Conservation (phyloP, 2,797 vertebrate genomes). For the Channallabes apus region DNA sequence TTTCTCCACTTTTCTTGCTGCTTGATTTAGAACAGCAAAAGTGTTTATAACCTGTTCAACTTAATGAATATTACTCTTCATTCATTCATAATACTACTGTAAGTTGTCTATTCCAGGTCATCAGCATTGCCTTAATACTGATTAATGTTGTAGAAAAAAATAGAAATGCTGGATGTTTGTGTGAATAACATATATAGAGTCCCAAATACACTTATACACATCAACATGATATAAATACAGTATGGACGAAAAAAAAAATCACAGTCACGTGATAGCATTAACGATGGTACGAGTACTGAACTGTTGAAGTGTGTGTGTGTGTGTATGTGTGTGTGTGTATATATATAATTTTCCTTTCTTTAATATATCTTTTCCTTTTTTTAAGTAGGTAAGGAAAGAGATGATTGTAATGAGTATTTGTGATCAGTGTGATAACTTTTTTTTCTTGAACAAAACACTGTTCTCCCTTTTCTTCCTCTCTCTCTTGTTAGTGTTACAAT, state of each 20-base stretch:
- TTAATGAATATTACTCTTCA: background rate
- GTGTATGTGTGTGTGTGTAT: too few relatives aligned
- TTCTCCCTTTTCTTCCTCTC: constrained; percentile 15
- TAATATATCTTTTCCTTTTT: too few relatives aligned
- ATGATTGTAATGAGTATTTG: background rate
- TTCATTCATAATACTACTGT: background rate
- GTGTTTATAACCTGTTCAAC: background rate
- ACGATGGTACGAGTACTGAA: too few relatives aligned
- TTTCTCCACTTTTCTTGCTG: background rate
- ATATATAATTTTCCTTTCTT: too few relatives aligned
- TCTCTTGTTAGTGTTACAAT: constrained; percentile 17
- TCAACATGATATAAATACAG: too few relatives aligned
- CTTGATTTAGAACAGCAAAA: background rate
- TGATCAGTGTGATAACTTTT: constrained; percentile 2
- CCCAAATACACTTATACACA: too few relatives aligned
- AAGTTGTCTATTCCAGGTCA: background rate
- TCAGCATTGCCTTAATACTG: background rate
- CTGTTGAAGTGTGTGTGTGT: too few relatives aligned
- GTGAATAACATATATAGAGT: background rate
- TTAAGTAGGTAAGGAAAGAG: background rate
- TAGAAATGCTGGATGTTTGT: background rate
- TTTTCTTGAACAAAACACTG: constrained; percentile 30
- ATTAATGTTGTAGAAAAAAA: background rate
- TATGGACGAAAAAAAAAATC: too few relatives aligned
- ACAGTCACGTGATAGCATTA: too few relatives aligned